A percentile compares a stretch with the other conserved stretches of the same genome.
phyloP scores from a whole-genome alignment of 2,113 vertebrate genomes.

The Glareola pratincola region DNA sequence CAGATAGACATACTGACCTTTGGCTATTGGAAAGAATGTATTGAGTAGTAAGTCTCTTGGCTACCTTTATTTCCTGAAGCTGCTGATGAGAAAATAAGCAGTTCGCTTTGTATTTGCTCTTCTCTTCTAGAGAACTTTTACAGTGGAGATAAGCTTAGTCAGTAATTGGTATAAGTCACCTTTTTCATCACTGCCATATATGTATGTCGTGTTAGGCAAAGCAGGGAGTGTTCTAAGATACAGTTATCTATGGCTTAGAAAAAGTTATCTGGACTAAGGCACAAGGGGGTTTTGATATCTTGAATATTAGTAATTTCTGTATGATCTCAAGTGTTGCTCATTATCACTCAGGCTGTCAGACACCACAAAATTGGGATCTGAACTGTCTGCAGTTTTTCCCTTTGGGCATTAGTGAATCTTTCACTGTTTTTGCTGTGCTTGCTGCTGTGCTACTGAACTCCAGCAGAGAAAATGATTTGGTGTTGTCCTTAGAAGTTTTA shows the following conservation, averaged over 20 bases:
- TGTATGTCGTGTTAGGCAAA: background rate
- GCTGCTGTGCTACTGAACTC: background rate
- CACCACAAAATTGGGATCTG: background rate
- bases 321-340: background rate
- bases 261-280: background rate
- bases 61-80: background rate
- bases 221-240: background rate
- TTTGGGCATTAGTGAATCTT: background rate
- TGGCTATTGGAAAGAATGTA: background rate
- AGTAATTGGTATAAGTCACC: background rate
- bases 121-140: background rate
- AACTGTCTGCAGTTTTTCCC: background rate
- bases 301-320: background rate
- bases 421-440: background rate
- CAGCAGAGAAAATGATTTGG: background rate
- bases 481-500: conserved; percentile 7
- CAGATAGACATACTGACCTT: background rate
- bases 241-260: background rate
- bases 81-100: background rate
- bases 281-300: background rate
- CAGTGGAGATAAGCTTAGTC: background rate
- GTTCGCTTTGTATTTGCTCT: background rate
- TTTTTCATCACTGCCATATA: background rate
- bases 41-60: background rate
- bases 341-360: conserved; percentile 20